Evolutionary conservation across 2,888 invertebrate genomes (phyloP), one percentile per base, ranked within the genome.

Genomic region (Eulithis testata): DNA sequence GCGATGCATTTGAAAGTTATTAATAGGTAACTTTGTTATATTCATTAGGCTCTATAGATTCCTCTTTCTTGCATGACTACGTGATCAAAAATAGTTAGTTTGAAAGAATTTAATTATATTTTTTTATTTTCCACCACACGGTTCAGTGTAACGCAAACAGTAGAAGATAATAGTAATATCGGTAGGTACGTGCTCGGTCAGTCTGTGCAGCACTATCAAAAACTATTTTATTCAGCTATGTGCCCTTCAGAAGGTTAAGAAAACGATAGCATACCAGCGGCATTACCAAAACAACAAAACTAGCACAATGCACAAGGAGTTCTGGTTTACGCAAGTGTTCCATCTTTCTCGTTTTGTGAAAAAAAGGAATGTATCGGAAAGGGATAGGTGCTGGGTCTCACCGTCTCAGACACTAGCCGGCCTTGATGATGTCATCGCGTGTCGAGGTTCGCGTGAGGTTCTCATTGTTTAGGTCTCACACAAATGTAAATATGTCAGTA

Each of bases 401-500:
- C 78, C 81, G 11, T 60, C 65, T 66, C 68, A 68, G 78, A 81
- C 80, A 85, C 86, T 75, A 73, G 86, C 69, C 80, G 87, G 82
- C 91, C 91, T 91, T 90, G 91, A 73, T 90, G 90, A 90, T 88
- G 89, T 91, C 88, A 91, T 82, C 83, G 80, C 72, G 74, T 78
- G 79, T 79, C 76, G 76, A 77, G 68, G 83, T 83, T 85, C 83
- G 82, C 79, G 80, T 80, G 77, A 68, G 63, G 65, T 64, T 63
- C 60, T 66, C 56, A 72, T 72, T 74, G 69, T 72, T 72, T 70
- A 55, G 47, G 47, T 65, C 14, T 49, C 36, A 60, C 52, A 52
- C 56, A 14, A 31, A 43, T 31, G 52, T 52, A 49, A 63, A 60
- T 66, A 57, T 67, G 67, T 63, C 57, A 58, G 57, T 57, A 43